Percentiles rank a stretch among this genome's conserved stretches.
Evolutionary conservation across 23 tunicate species (phyloP).

Genomic region (Ascidia mentula): DNA sequence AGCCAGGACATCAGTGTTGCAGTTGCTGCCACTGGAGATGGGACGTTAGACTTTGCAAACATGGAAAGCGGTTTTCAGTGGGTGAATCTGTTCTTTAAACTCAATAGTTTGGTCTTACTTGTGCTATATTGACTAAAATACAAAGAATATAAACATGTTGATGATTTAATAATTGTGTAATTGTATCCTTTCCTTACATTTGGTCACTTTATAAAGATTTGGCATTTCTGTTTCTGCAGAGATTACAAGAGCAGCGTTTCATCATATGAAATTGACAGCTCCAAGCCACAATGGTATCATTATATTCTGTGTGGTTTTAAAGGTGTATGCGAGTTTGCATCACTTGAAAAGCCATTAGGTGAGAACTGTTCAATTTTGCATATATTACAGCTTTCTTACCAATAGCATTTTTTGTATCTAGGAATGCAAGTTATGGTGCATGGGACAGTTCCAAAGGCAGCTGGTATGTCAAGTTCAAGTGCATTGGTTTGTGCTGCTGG

Average conservation of each 20-base stretch:
- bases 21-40: constrained; percentile 30
- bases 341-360: constrained; percentile 36
- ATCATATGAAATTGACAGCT: constrained; percentile 49
- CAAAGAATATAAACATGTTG: not conserved
- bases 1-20: constrained; percentile 78
- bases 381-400: not conserved
- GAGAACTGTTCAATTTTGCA: not conserved
- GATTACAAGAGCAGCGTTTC: constrained; percentile 30
- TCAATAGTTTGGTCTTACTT: not conserved
- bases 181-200: too few relatives aligned
- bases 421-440: constrained; percentile 79
- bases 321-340: constrained; percentile 54
- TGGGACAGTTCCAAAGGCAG: constrained; percentile 87
- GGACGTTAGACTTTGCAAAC: constrained; percentile 41
- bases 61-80: constrained; percentile 29
- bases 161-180: not conserved
- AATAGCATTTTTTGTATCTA: not conserved
- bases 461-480: constrained; percentile 91
- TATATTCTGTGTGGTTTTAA: constrained; percentile 71
- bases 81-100: not conserved
- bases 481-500: constrained; percentile 88
- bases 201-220: too few relatives aligned
- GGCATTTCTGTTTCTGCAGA: constrained; percentile 23
- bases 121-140: not conserved
- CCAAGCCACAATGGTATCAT: constrained; percentile 72